phyloP scores from a whole-genome alignment of 2,888 invertebrate species.

The Elysia crispata region DNA sequence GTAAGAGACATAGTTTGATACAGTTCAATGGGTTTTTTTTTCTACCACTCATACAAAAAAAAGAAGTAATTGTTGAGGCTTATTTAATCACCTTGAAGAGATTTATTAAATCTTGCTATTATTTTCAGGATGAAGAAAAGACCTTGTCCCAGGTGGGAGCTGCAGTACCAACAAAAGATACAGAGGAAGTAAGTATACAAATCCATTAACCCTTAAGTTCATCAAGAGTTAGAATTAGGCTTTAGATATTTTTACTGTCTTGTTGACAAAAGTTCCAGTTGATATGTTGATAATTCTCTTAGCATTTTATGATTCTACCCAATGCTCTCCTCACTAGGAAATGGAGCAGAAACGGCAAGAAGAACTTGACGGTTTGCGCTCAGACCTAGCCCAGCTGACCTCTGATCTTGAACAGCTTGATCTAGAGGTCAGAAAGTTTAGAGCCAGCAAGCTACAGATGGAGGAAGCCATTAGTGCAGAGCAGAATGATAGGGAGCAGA shows the following conservation, averaged over 20 bases:
- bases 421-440: constrained; percentile 71
- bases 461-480: constrained; percentile 77
- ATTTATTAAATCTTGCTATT: too few species aligned
- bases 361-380: constrained; percentile 70
- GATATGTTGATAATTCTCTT: too few species aligned
- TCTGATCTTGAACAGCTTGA: constrained; percentile 70
- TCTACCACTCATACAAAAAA: too few species aligned
- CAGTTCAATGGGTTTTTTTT: too few species aligned
- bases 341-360: constrained; percentile 72
- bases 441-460: constrained; percentile 72
- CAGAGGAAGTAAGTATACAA: constrained; percentile 69
- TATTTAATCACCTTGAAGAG: not conserved
- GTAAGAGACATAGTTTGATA: too few species aligned
- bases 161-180: constrained; percentile 64
- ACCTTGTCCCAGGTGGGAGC: constrained; percentile 68
- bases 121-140: constrained; percentile 71
- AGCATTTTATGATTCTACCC: too few species aligned
- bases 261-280: too few species aligned
- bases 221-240: too few species aligned
- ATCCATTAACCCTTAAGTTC: not conserved
- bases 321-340: constrained; percentile 62
- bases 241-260: too few species aligned
- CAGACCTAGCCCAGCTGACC: constrained; percentile 68
- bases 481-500: constrained; percentile 72
- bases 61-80: too few species aligned